A percentile compares a stretch with the other conserved stretches of the same genome.
Evolutionary conservation across 2,888 invertebrate species (phyloP).

Genomic region (Phengaris alcon): DNA sequence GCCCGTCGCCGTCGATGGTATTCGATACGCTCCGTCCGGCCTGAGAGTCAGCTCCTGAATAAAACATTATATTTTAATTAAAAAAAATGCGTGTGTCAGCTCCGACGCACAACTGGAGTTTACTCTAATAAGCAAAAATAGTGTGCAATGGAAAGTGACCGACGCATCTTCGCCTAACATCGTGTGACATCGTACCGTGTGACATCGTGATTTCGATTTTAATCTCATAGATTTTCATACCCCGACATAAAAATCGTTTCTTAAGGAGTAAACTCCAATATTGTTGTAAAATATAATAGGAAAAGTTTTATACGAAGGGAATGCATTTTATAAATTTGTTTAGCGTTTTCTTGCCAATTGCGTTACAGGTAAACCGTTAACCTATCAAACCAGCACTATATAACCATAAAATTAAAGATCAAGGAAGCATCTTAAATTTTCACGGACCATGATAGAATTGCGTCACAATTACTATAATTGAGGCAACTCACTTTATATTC

Average conservation of each 20-base stretch:
- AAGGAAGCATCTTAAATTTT: background rate
- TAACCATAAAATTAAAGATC: background rate
- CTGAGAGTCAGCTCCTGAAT: slow-evolving; percentile 80
- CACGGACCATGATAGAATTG: background rate
- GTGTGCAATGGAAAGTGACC: too few species aligned
- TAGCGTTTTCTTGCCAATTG: background rate
- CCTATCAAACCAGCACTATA: background rate
- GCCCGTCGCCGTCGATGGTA: slow-evolving; percentile 74
- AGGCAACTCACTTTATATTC: slow-evolving; percentile 58
- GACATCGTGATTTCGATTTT: too few species aligned
- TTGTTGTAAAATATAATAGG: background rate
- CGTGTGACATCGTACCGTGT: too few species aligned
- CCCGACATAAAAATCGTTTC: too few species aligned
- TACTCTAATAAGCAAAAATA: too few species aligned
- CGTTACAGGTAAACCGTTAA: too few species aligned
- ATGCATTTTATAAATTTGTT: background rate
- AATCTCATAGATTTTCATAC: too few species aligned
- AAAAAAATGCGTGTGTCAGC: too few species aligned
- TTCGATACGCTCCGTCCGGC: slow-evolving; percentile 74
- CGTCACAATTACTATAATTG: background rate
- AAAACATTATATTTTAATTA: background rate
- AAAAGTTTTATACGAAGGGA: background rate
- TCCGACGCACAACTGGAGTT: too few species aligned
- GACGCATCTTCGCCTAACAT: too few species aligned
- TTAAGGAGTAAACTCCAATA: too few species aligned